Evolutionary conservation across 2,888 invertebrate genomes (phyloP), one percentile per base, ranked within the genome.

Genomic region (Rhogogaster chlorosoma): DNA sequence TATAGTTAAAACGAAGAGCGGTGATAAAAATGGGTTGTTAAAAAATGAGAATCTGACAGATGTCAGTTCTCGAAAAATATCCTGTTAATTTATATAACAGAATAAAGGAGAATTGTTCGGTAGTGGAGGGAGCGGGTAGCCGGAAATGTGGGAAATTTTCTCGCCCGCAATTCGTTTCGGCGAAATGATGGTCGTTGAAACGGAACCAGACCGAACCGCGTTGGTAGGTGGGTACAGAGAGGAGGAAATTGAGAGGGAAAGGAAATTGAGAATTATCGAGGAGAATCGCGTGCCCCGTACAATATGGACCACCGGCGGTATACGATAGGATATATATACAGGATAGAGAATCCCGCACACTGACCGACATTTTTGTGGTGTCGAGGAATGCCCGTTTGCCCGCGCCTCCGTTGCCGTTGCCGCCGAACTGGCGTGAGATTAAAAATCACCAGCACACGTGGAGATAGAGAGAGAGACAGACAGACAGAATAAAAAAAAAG

Each of bases 281-380:
- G 61, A 61, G 26, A 80, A 61, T 49, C 80, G 57, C 57, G 26
- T 61, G 36, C 49, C 38, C 53, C 80, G 22, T 22, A 36, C 22
- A 80, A 80, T 80, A 75, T 85, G 85, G 88, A 89, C 89, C 89
- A 89, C 89, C 87, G 86, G 84, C 85, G 85, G 87, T 85, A 73
- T 42, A 42, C n/a, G 42, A 42, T 42, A 42, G 61, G 61, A 80
- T 29, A 22, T 49, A 80, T 29, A 22, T 49, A 32, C 36, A n/a
- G 70, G 67, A 67, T 83, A 49, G 83, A 70, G 22, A 49, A 84
- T 84, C 86, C 86, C 86, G 86, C 88, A 88, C 86, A 87, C 87
- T 90, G 88, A 89, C 88, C 90, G 89, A 90, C 89, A 90, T 90
- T 90, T 89, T 88, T 90, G 89, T 85, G 90, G 90, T 89, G 85